Conservation (phyloP, 2,797 vertebrate genomes). For the Chelon auratus region DNA sequence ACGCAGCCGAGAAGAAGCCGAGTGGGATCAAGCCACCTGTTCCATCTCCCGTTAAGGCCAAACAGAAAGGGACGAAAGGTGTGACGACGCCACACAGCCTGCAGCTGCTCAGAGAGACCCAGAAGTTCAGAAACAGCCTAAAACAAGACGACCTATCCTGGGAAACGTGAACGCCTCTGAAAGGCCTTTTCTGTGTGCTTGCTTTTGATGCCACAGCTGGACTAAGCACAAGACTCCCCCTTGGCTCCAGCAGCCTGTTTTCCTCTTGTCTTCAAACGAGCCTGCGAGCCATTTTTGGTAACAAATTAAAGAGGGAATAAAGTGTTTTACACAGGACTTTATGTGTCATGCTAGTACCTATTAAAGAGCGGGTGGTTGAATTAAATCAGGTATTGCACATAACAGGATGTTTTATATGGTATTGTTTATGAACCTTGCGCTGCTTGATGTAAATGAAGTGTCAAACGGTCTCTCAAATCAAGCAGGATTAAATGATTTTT, state of each 20-base stretch:
- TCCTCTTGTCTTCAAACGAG: neutral
- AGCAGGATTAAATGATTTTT: conserved; percentile 45
- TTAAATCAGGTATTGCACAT: conserved; percentile 16
- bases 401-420: conserved; percentile 5
- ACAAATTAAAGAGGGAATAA: conserved; percentile 21
- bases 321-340: conserved; percentile 9
- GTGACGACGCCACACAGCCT: conserved; percentile 70
- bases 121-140: conserved; percentile 87
- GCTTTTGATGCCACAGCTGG: conserved; percentile 43
- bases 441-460: conserved; percentile 1
- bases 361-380: neutral
- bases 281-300: conserved; percentile 10
- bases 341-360: conserved; percentile 13
- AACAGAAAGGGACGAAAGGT: conserved; percentile 72
- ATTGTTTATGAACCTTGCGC: conserved; percentile 3
- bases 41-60: conserved; percentile 71
- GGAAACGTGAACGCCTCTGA: conserved; percentile 81
- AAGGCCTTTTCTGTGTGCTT: conserved; percentile 1
- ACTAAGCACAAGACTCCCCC: conserved; percentile 7
- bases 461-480: conserved; percentile 8
- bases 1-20: conserved; percentile 33
- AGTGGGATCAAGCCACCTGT: conserved; percentile 62
- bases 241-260: conserved; percentile 2
- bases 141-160: conserved; percentile 87
- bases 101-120: conserved; percentile 85